phyloP scores from a whole-genome alignment of 2,113 vertebrate genomes.

The Mixornis gularis region DNA sequence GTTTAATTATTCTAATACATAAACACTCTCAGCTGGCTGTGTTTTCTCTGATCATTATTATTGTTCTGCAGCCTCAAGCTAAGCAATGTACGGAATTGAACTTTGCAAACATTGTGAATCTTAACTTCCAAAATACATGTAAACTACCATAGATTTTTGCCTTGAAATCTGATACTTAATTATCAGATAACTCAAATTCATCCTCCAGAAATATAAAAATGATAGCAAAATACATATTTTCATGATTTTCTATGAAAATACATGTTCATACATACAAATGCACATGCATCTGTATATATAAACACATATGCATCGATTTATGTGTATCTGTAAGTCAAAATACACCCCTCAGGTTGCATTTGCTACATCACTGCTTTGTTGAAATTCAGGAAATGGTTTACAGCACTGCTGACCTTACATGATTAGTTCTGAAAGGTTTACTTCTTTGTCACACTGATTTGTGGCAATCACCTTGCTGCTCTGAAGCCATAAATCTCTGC shows the following conservation, averaged over 20 bases:
- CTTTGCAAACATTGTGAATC: background rate
- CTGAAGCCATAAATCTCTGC: background rate
- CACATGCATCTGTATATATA: background rate
- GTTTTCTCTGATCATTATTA: background rate
- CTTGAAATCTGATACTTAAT: background rate
- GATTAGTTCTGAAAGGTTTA: conserved; percentile 18
- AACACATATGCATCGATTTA: accelerated
- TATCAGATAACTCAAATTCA: background rate
- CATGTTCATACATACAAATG: background rate
- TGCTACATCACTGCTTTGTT: background rate
- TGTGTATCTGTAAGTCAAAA: background rate
- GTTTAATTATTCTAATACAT: background rate
- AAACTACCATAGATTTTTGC: background rate
- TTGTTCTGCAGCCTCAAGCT: background rate
- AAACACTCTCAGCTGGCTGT: background rate
- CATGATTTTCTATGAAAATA: background rate
- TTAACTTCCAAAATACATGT: background rate
- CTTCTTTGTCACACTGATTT: conserved; percentile 42
- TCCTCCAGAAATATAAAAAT: background rate
- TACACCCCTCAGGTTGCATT: background rate
- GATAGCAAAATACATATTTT: background rate
- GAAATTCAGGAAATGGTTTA: conserved; percentile 10
- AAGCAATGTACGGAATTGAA: background rate
- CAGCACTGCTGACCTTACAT: conserved; percentile 7
- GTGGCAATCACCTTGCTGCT: conserved; percentile 29